Evolutionary conservation across 2,888 invertebrate species (phyloP), one percentile per base, ranked within the genome.

Genomic region (Margaritifera margaritifera): DNA sequence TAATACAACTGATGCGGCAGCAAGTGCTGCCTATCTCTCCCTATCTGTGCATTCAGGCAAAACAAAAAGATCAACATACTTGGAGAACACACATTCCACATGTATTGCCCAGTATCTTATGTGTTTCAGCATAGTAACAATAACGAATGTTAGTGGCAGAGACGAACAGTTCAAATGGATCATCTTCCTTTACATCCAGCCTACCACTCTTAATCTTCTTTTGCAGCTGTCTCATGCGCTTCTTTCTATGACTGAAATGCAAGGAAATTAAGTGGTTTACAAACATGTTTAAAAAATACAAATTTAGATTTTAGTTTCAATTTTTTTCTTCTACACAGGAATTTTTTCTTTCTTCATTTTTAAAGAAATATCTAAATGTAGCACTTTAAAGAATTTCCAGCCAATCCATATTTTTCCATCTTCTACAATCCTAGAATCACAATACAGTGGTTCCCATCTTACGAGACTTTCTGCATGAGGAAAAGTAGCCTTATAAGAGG

Each of bases 101-200:
- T 0, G 99, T 99, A 86, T 97, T 97, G 68, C 99, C 99, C 0
- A 99, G 93, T 90, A 99, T 97, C 80, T 97, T 96, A 89, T 99
- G 98, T 0, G 98, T 98, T 90, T 99, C 99, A 0, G 95, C 94
- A 89, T 99, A 99, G 90, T 98, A 99, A 85, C 98, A 95, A 77
- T 98, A 99, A 73, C 99, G 94, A 83, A 99, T 99, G 75, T 96
- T 95, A 0, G 99, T 99, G 0, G 98, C 96, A 0, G 97, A 94
- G 73, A 99, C 92, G 89, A 99, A 99, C 19, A 97, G 91, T 90
- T 99, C 98, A 91, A 99, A 99, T 0, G 98, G 93, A 88, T 99
- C 97, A 80, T 98, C 98, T 87, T 98, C 97, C 75, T 97, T 95
- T 0, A 97, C 93, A 87, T 95, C 95, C 52, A 96, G 88, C 89